Evolutionary conservation across 2,797 vertebrate genomes (phyloP).

Genomic region (Schizothorax lantsangensis): DNA sequence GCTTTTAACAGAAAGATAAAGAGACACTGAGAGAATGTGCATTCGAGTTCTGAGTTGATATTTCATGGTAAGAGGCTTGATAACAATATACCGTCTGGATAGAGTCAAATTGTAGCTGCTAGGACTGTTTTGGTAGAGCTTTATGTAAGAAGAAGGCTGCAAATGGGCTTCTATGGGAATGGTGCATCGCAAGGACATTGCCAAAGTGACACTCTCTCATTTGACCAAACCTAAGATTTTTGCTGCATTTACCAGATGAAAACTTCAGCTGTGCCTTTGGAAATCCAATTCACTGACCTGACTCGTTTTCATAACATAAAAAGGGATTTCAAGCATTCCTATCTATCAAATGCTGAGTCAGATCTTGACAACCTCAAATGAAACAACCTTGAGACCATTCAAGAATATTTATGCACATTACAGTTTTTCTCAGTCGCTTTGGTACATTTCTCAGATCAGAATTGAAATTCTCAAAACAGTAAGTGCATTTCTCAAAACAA

Average conservation of each 20-base stretch:
- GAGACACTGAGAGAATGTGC: not conserved
- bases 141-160: not conserved
- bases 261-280: not conserved
- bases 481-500: too few relatives aligned
- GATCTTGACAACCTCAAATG: not conserved
- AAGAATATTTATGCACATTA: too few relatives aligned
- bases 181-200: not conserved
- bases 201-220: not conserved
- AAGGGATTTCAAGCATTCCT: not conserved
- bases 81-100: not conserved
- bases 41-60: slow-evolving; percentile 2
- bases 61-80: slow-evolving; percentile 1
- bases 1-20: slow-evolving; percentile 43
- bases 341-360: not conserved
- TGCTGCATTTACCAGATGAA: not conserved
- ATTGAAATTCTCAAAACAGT: too few relatives aligned
- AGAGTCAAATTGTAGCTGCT: not conserved
- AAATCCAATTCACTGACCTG: not conserved
- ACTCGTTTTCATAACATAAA: not conserved
- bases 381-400: not conserved
- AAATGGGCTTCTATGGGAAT: not conserved
- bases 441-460: too few relatives aligned
- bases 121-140: not conserved
- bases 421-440: too few relatives aligned
- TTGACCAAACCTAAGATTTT: not conserved